Base-by-base conservation (phyloP, 2,888 invertebrate genomes). In the Nemotelus nigrinus region DNA sequence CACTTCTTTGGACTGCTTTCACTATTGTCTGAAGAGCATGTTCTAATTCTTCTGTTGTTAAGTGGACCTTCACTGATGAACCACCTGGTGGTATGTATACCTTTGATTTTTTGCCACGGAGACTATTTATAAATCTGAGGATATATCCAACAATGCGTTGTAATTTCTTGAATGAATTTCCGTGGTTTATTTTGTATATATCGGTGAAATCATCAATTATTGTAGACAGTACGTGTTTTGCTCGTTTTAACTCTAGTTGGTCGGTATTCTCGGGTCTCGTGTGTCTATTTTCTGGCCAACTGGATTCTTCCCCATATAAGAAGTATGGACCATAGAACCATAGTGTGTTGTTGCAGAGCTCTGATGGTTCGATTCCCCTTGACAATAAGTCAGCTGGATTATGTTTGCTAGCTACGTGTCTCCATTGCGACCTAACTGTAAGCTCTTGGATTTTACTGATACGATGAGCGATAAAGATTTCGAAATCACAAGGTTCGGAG, bases 311-410 rank as follows among this genome's bases (percentile, higher is more conserved):
- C 8, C 41, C 53, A 53, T 53, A 10, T 53, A 53, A 53, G 53
- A 53, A 53, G 10, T 8, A 53, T 6, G 63, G 78, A 43, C 78
- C 79, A 71, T 78, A 75, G 60, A n/a, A n/a, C n/a, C n/a, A n/a
- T n/a, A n/a, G n/a, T n/a, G n/a, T n/a, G n/a, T 72, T 71, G 44
- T 77, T n/a, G 10, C 45, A 58, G 39, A 80, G 55, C 64, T 77
- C 70, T 25, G 75, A 60, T 75, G 78, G 76, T 44, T 44, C 50
- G 3, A 78, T 67, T 47, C 77, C 72, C 68, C 77, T 74, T 50
- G 76, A 79, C 3, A 80, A 53, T 7, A 78, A 50, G 64, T 79
- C 79, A 41, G 77, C 78, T 55, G 79, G 76, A 72, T 80, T 79
- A 2, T 77, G 57, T 2, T 64, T 50, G 43, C 76, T 77, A 3